Evolutionary conservation across 2,888 invertebrate genomes (phyloP), one percentile per base, ranked within the genome.

Genomic region (Criorhina ranunculi): DNA sequence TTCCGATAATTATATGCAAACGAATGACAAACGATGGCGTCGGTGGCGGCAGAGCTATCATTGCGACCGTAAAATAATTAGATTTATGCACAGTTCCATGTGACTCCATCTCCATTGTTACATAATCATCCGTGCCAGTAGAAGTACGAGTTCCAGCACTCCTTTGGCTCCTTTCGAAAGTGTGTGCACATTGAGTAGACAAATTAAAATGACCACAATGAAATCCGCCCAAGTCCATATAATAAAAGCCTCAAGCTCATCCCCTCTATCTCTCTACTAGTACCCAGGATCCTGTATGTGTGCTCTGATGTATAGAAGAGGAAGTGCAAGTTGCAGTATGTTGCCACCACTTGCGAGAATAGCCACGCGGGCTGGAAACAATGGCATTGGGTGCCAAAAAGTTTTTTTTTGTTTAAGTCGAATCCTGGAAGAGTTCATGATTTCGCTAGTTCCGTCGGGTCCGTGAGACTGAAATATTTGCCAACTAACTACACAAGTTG

Each of bases 141-240:
- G 17, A 37, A 76, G 15, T 24, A 59, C 49, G 5, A 35, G 7
- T 12, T 17, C 29, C 33, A 35, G 12, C 44, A 49, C 62, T 57
- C 67, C 66, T 73, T 57, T 83, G 83, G 83, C 79, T 79, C 83
- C 73, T n/a, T n/a, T 79, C 62, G 55, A 75, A 83, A 79, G 73
- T 62, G 83, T 83, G 83, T 79, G 75, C 70, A 80, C 85, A 79
- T 83, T 85, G 85, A 85, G 80, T 79, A 85, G 85, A 85, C 85
- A 85, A 85, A 85, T 85, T 85, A 85, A 85, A 85, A 80, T 85
- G 85, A 85, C 85, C 85, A 80, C 85, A 85, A 75, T 70, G 80
- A 79, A 76, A 85, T 66, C 80, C 75, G 75, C 70, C 85, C 40
- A 77, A 75, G 55, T 75, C 72, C 72, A 69, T 79, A 85, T 79